Base-by-base conservation (phyloP, 2,888 invertebrate species). In the Homarus gammarus region DNA sequence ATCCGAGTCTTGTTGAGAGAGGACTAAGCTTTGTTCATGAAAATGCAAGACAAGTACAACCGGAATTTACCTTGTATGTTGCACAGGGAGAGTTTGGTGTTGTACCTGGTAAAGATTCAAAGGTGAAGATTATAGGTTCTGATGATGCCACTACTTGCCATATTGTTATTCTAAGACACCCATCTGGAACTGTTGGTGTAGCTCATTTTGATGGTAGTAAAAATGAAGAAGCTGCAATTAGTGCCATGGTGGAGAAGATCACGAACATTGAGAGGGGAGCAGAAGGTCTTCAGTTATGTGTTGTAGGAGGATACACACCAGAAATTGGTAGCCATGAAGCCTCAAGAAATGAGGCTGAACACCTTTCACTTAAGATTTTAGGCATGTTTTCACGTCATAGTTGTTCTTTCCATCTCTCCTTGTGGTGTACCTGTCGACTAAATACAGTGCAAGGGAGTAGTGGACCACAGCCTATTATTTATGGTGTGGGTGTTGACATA, bases 141-240 rank as follows among this genome's bases (percentile, higher is more conserved):
- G 91, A 90, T 72, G 88, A 88, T 75, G 91, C 91, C 73, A 92
- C 91, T n/a, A 92, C 91, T 31, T 92, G 91, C 40, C 91, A 92
- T 36, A 84, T 90, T 61, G 82, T 92, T 31, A 70, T 92, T 6
- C 78, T 92, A 33, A 70, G 72, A 33, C 90, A 92, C 49, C 61
- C 73, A 12, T 83, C 85, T n/a, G 90, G 89, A 27, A 83, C 81
- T 33, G 88, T 89, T 40, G 90, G 86, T 44, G 83, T 92, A 33
- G 85, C 91, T 22, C 91, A 92, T 61, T 92, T 90, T 89, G 91
- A 92, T 86, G 91, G 91, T 18, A 85, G 86, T 33, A 86, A 75
- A 44, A 73, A 90, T 72, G 91, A 92, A 79, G 85, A 89, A 38
- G 79, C 68, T 22, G 86, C 86, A 44, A 44, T 90, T 27, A 31